Base-by-base conservation (phyloP, 2,888 invertebrate genomes). In the Oscheius sp. region DNA sequence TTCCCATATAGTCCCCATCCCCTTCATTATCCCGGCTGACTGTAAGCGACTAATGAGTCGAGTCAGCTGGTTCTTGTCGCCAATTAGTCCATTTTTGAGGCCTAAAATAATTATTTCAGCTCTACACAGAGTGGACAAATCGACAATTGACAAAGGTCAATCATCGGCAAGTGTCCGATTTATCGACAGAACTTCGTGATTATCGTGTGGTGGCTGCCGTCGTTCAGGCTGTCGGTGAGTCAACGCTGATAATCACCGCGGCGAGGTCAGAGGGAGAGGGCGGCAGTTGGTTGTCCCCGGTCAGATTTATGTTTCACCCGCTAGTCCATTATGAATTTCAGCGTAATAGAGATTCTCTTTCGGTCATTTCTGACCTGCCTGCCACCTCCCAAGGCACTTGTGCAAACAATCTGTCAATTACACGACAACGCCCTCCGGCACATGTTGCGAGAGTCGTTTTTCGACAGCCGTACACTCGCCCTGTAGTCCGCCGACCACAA, bases 111-210 rank as follows among this genome's bases (percentile, higher is more conserved):
- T 49, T 43, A 18, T 82, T 86, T 75, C 81, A 86, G 86, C 80
- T 86, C 69, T 86, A 86, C 79, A 86, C 86, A 13, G 83, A 85
- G 59, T 86, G 85, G 85, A 83, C 84, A 52, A 86, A 86, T 58
- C 82, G 82, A 29, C 81, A 83, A 56, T 77, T 86, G 49, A 61
- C 78, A 43, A 81, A 81, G 69, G 76, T 76, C 25, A 68, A 72
- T 46, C 70, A 74, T 29, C 71, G 68, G 23, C 81, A 81, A 29
- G 81, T 86, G 56, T 76, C 74, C n/a, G 85, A 86, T 72, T 76
- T 86, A 45, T 79, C 84, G 18, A 76, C 79, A 63, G 86, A 86
- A 45, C 77, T 86, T 52, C 75, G 84, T 49, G 80, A 85, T 72
- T 85, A 83, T 53, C 81, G 80, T 25, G 74, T 78, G 21, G 80